phyloP scores from a whole-genome alignment of 2,888 invertebrate genomes.

The Neelides folsomi region DNA sequence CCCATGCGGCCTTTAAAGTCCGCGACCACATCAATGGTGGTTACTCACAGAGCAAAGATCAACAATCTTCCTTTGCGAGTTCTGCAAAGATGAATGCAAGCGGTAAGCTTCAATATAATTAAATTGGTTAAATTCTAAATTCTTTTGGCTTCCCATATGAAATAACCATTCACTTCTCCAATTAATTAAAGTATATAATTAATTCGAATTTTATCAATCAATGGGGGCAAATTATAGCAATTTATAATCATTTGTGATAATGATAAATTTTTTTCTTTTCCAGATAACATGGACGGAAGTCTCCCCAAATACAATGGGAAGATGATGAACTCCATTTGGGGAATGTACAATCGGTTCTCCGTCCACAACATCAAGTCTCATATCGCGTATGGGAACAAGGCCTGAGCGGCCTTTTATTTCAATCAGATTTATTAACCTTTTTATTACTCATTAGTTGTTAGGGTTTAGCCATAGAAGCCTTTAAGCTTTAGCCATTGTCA shows the following conservation, averaged over 20 bases:
- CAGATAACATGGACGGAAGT: constrained; percentile 31
- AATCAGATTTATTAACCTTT: constrained; percentile 14
- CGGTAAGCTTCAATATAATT: no score
- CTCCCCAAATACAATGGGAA: constrained; percentile 71
- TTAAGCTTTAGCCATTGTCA: no score
- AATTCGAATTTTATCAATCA: neutral
- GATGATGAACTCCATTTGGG: constrained; percentile 83
- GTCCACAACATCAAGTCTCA: constrained; percentile 67
- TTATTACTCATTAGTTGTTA: constrained; percentile 4
- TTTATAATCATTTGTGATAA: neutral
- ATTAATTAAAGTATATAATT: neutral
- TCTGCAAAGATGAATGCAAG: no score
- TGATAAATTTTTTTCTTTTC: constrained; percentile 1
- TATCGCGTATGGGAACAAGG: constrained; percentile 19
- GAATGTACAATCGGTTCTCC: constrained; percentile 75
- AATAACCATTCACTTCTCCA: neutral
- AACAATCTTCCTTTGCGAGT: neutral
- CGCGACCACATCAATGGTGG: constrained; percentile 42
- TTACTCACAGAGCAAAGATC: constrained; percentile 4
- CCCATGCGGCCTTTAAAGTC: constrained; percentile 58
- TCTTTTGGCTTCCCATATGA: no score
- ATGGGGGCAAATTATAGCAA: neutral
- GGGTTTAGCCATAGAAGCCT: no score
- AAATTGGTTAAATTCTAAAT: no score
- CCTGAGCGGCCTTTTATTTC: constrained; percentile 18